These are phyloP conservation scores for Cephus spinipes DNA, from an alignment of 2,888 invertebrate species.

Conservation along the genomic window DNA sequence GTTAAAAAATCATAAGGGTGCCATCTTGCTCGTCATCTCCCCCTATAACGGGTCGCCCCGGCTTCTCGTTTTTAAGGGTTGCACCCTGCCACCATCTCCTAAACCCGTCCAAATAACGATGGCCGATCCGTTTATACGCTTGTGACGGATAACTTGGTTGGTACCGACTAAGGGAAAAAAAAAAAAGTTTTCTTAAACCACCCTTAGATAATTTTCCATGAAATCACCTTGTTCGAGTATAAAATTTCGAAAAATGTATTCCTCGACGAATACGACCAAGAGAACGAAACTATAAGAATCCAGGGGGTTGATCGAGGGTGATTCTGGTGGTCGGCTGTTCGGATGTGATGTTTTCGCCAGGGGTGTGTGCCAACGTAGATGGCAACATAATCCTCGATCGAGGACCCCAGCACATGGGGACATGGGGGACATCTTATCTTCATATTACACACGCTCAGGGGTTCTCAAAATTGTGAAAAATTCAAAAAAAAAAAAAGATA, in stretches of 20 bases:
- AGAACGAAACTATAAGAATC: not conserved
- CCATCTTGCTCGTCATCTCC: constrained; percentile 42
- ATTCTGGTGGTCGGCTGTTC: constrained; percentile 37
- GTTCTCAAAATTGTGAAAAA: constrained; percentile 41
- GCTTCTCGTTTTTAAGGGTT: not conserved
- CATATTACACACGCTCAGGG: constrained; percentile 54
- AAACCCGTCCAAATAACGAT: no score
- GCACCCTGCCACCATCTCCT: not conserved
- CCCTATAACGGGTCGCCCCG: not conserved
- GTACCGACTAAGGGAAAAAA: no score
- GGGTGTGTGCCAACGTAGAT: constrained; percentile 45
- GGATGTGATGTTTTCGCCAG: constrained; percentile 51
- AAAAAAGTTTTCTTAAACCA: no score
- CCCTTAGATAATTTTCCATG: no score
- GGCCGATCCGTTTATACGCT: no score
- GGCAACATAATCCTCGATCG: constrained; percentile 61
- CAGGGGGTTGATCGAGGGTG: not conserved
- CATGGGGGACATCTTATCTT: constrained; percentile 62
- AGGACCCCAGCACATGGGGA: constrained; percentile 52
- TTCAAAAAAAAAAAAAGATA: constrained; percentile 5
- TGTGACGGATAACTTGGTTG: no score
- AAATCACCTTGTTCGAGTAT: no score
- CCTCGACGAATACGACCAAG: no score
- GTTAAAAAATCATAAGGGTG: constrained; percentile 57
- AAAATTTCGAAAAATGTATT: no score